Conservation (phyloP, 1,140 invertebrate species). For the Anagrus nilaparvatae region DNA sequence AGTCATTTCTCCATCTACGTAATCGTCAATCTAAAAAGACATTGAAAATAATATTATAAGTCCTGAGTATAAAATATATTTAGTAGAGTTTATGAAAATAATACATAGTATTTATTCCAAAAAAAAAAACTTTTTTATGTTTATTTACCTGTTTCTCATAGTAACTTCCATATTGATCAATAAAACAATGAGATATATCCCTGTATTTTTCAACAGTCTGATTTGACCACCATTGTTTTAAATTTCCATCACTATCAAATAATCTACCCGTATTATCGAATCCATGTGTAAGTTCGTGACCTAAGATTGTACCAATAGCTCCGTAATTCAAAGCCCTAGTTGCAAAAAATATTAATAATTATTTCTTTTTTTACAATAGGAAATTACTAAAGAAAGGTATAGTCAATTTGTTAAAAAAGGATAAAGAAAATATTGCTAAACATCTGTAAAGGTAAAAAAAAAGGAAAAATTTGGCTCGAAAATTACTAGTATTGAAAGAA, state of each 20-base stretch:
- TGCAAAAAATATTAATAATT: slow-evolving; percentile 1
- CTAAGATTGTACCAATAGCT: slow-evolving; percentile 66
- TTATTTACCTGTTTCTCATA: slow-evolving; percentile 37
- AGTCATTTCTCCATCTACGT: slow-evolving; percentile 71
- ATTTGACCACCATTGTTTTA: slow-evolving; percentile 79
- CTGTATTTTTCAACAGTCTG: slow-evolving; percentile 55
- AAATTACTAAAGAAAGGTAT: too few species aligned
- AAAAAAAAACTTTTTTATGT: neutral
- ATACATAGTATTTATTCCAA: too few species aligned
- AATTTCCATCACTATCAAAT: slow-evolving; percentile 63
- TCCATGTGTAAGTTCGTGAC: slow-evolving; percentile 78
- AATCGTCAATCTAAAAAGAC: slow-evolving; percentile 26
- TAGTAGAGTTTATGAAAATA: neutral
- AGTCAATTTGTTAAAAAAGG: too few species aligned
- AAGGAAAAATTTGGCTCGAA: neutral
- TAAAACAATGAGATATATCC: slow-evolving; percentile 72
- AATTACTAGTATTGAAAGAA: neutral
- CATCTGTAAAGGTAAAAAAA: too few species aligned
- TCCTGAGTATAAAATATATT: neutral
- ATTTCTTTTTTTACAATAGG: too few species aligned
- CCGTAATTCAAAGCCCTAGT: slow-evolving; percentile 74
- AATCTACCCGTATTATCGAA: slow-evolving; percentile 71
- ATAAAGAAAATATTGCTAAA: too few species aligned
- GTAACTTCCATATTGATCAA: slow-evolving; percentile 78
- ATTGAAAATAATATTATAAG: neutral